phyloP scores from a whole-genome alignment of 2,888 invertebrate genomes.

The Cryptocheilus praepositus region DNA sequence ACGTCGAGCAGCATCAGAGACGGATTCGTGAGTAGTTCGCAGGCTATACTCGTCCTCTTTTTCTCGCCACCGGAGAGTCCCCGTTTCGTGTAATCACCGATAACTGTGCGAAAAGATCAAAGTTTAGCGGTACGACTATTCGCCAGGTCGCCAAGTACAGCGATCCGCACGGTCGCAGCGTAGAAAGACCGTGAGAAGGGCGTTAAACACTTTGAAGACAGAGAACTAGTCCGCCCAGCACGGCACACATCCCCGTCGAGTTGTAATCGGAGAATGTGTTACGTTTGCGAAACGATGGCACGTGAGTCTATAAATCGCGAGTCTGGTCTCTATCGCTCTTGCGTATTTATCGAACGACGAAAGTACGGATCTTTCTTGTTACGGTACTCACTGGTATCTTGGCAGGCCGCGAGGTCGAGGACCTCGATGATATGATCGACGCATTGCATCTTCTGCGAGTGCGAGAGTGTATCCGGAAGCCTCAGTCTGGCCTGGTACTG shows the following conservation, averaged over 20 bases:
- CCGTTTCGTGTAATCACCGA: constrained; percentile 85
- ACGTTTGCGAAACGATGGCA: no score
- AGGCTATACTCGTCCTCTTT: constrained; percentile 88
- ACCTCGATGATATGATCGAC: constrained; percentile 87
- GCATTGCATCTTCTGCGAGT: constrained; percentile 84
- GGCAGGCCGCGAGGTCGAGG: constrained; percentile 84
- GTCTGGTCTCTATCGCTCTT: background rate
- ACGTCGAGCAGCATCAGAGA: constrained; percentile 87
- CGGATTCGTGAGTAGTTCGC: constrained; percentile 88
- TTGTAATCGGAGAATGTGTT: no score
- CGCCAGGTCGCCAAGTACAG: no score
- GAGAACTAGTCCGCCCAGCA: no score
- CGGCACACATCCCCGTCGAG: no score
- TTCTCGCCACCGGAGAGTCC: constrained; percentile 90
- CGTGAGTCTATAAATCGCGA: background rate
- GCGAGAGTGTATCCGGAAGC: constrained; percentile 84
- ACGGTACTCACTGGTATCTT: constrained; percentile 81
- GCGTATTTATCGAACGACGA: background rate
- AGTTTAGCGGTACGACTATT: no score
- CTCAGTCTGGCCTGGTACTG: constrained; percentile 80
- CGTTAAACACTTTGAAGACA: no score
- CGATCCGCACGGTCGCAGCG: no score
- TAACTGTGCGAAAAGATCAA: constrained; percentile 75
- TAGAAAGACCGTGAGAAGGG: no score
- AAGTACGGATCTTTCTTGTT: constrained; percentile 7